Conservation (phyloP, 2,888 invertebrate genomes). For the Branchellion lobata region DNA sequence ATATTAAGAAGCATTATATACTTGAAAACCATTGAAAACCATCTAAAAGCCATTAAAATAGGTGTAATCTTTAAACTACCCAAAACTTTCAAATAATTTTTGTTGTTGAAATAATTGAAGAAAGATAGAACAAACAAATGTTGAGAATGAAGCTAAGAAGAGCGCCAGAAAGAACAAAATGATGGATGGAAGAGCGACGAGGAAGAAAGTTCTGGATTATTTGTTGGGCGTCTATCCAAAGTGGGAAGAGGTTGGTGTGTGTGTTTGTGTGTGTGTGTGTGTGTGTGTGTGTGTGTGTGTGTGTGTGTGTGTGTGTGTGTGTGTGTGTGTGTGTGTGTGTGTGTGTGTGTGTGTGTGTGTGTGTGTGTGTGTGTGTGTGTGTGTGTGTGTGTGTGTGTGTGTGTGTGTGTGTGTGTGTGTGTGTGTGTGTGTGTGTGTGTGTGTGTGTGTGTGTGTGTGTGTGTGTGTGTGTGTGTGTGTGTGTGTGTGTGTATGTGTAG, state of each 20-base stretch:
- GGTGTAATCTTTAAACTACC: too few relatives aligned
- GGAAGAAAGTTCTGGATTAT: neutral
- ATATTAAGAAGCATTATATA: too few relatives aligned
- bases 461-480: slow-evolving; percentile 40
- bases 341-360: slow-evolving; percentile 37
- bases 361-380: slow-evolving; percentile 41
- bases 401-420: slow-evolving; percentile 34
- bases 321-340: slow-evolving; percentile 31
- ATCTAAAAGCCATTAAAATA: too few relatives aligned
- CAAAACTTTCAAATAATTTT: too few relatives aligned
- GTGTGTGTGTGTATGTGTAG: slow-evolving; percentile 42
- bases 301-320: slow-evolving; percentile 26
- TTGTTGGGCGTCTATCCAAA: slow-evolving; percentile 4
- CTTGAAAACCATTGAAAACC: too few relatives aligned
- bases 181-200: neutral
- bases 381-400: slow-evolving; percentile 36
- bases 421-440: slow-evolving; percentile 41
- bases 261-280: slow-evolving; percentile 24
- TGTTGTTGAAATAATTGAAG: too few relatives aligned
- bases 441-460: slow-evolving; percentile 35
- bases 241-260: slow-evolving; percentile 1
- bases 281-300: slow-evolving; percentile 26
- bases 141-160: too few relatives aligned
- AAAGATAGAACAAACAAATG: too few relatives aligned
- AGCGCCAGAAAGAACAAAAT: neutral